Base-by-base conservation (phyloP, 2,888 invertebrate genomes). In the Drosophila mayaguana region DNA sequence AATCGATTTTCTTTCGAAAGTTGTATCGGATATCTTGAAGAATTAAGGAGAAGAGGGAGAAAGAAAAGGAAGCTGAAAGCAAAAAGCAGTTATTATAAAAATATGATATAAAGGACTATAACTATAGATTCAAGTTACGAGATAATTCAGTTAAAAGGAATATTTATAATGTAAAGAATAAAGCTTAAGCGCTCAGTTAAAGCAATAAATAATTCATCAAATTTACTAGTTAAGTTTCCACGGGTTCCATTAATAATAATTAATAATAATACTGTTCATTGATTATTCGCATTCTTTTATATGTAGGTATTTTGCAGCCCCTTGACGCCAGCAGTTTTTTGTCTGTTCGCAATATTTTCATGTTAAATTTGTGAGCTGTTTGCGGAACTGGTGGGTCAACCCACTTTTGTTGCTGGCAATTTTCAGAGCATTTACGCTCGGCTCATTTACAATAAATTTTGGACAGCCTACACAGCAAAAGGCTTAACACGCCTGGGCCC, bases 371-470 rank as follows among this genome's bases (percentile, higher is more conserved):
- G 14, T 11, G 16, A 11, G 7, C 20, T 42, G 38, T 34, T 55
- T 11, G 14, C 25, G 1, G 7, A 81, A 85, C 67, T 73, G 55
- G 32, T 20, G 14, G 56, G 57, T 20, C 48, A 18, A 56, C 81
- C 81, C 80, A 28, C 54, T 51, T 60, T 50, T 38, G 18, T 2
- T 22, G 62, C 46, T 40, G 38, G 75, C 61, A 72, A 80, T 81
- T 81, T 83, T 63, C 80, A 67, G 75, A 73, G 80, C 70, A 72
- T 80, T 85, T 80, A 72, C 80, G 63, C 57, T 61, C 75, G 53
- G 69, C 81, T 83, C 78, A 81, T 85, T 83, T 83, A 81, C 83
- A 83, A 83, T 85, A 80, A 83, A 85, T 85, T 82, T 63, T 72
- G 78, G 72, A 78, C 83, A 72, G 80, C 73, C 83, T 78, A 81